These are phyloP conservation scores for Heterotilapia buettikoferi DNA, from an alignment of 2,113 vertebrate genomes.

Conservation along the genomic window DNA sequence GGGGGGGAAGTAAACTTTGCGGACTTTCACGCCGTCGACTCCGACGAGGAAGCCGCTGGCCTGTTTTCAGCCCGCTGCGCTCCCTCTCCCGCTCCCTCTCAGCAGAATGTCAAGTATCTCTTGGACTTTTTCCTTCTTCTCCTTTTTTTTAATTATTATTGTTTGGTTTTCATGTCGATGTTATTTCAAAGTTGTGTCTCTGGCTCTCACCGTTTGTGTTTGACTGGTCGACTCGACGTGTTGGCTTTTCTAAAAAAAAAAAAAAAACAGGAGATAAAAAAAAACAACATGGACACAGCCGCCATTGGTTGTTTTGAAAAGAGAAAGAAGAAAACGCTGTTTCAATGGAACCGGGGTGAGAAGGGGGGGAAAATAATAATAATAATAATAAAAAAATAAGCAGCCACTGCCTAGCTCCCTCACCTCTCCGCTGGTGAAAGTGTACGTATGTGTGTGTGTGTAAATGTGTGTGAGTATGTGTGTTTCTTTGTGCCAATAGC, in stretches of 20 bases:
- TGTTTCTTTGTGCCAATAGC: conserved; percentile 66
- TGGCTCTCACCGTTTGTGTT: conserved; percentile 61
- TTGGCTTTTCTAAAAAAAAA: neutral
- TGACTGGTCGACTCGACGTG: conserved; percentile 35
- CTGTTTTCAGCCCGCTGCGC: neutral
- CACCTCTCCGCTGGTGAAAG: conserved; percentile 32
- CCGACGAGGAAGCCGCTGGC: neutral
- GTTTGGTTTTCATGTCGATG: conserved; percentile 42
- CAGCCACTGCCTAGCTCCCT: conserved; percentile 20
- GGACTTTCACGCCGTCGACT: neutral
- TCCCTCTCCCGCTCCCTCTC: neutral
- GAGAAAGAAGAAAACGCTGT: conserved; percentile 43
- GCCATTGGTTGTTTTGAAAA: conserved; percentile 41
- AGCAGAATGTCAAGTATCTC: conserved; percentile 40
- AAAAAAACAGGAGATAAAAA: neutral
- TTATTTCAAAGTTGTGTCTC: conserved; percentile 48
- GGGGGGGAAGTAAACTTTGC: neutral
- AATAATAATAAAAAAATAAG: neutral
- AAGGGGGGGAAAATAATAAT: neutral
- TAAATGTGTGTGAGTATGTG: conserved; percentile 4
- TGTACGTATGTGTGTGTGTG: conserved; percentile 12
- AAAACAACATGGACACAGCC: conserved; percentile 6
- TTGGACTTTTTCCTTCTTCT: conserved; percentile 15
- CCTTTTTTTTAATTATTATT: neutral
- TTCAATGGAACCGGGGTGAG: conserved; percentile 15